A percentile compares a stretch with the other conserved stretches of the same genome.
phyloP scores from a whole-genome alignment of 2,113 vertebrate species.

The Chionomys nivalis region DNA sequence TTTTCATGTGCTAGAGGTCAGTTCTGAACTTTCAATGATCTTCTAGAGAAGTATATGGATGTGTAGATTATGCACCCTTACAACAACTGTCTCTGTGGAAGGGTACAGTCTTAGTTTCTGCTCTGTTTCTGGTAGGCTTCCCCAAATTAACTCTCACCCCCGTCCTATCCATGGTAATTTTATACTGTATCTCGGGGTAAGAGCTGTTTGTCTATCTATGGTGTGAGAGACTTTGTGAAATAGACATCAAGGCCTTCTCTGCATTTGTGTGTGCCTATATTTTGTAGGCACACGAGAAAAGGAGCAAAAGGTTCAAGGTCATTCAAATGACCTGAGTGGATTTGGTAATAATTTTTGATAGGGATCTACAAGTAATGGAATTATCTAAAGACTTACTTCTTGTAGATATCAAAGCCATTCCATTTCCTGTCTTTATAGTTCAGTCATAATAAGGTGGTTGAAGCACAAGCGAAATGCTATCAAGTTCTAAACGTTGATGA shows the following conservation, averaged over 20 bases:
- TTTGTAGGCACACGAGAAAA: conserved; percentile 19
- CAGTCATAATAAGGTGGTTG: not conserved
- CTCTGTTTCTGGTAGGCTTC: conserved; percentile 33
- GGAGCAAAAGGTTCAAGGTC: not conserved
- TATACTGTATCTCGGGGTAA: not conserved
- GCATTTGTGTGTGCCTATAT: not conserved
- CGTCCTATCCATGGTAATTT: conserved; percentile 1
- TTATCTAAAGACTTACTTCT: not conserved
- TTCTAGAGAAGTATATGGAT: not conserved
- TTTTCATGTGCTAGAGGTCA: not conserved
- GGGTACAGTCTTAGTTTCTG: not conserved
- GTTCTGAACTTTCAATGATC: not conserved
- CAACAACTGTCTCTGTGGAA: not conserved
- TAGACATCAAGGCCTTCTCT: not conserved
- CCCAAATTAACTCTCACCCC: not conserved
- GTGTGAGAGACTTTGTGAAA: not conserved
- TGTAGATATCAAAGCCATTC: not conserved
- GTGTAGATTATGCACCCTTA: not conserved
- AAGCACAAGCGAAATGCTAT: conserved; percentile 53
- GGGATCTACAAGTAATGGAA: not conserved
- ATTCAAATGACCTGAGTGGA: not conserved
- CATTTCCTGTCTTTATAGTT: conserved; percentile 22
- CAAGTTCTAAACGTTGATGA: conserved; percentile 46
- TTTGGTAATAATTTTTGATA: conserved; percentile 35
- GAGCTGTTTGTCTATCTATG: conserved; percentile 32